Conservation (phyloP, 2,888 invertebrate genomes). For the Cheilosia vernalis region DNA sequence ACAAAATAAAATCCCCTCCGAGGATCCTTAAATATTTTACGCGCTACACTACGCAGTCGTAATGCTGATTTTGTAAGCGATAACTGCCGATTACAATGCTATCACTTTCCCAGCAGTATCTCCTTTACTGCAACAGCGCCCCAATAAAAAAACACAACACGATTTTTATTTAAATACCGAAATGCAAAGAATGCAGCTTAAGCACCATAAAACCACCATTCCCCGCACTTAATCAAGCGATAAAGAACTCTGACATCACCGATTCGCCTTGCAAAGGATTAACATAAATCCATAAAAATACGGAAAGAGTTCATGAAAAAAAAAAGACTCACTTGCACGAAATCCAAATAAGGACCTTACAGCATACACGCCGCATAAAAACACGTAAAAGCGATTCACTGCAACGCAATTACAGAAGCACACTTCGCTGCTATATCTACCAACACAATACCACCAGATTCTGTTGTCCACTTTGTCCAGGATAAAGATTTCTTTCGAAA, state of each 20-base stretch:
- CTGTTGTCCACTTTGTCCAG: conserved; percentile 63
- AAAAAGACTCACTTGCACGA: background rate
- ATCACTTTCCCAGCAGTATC: background rate
- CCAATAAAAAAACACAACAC: background rate
- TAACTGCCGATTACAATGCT: conserved; percentile 37
- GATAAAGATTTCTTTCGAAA: conserved; percentile 45
- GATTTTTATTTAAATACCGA: conserved; percentile 17
- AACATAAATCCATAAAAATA: conserved; percentile 54
- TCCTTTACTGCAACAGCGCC: conserved; percentile 5
- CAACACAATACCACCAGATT: conserved; percentile 17
- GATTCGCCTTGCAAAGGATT: conserved; percentile 37
- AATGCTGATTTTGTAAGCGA: conserved; percentile 24
- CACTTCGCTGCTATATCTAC: conserved; percentile 11
- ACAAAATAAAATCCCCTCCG: background rate
- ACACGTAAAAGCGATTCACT: conserved; percentile 31
- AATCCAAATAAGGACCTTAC: conserved; percentile 33
- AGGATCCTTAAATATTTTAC: conserved; percentile 11
- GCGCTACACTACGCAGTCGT: background rate
- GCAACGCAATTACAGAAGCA: conserved; percentile 49
- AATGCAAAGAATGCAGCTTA: conserved; percentile 44
- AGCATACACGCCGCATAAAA: conserved; percentile 22
- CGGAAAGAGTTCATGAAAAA: conserved; percentile 42
- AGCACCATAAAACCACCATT: conserved; percentile 29
- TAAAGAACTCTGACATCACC: conserved; percentile 47
- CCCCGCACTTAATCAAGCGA: conserved; percentile 37